Conservation (phyloP, 1,140 invertebrate genomes). For the Drosophila trapezifrons region DNA sequence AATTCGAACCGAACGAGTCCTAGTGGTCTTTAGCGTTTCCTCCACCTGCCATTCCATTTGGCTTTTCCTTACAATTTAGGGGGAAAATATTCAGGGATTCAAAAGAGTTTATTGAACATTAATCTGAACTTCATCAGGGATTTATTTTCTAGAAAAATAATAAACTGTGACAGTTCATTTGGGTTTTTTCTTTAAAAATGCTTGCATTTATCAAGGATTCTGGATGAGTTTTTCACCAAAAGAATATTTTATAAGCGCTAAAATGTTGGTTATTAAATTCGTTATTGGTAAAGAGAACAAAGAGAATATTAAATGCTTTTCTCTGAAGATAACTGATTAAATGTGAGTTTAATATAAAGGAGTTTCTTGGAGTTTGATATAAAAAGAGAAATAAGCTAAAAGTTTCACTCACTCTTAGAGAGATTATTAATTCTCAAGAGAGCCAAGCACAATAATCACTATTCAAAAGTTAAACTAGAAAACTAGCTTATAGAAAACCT, state of each 20-base stretch:
- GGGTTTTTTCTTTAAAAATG: too few relatives aligned
- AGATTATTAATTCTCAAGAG: neutral
- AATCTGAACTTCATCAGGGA: constrained; percentile 1
- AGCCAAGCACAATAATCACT: too few relatives aligned
- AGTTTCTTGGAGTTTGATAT: neutral
- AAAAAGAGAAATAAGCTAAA: neutral
- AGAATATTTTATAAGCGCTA: neutral
- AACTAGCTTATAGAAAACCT: neutral
- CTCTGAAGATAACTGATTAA: too few relatives aligned
- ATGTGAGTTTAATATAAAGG: too few relatives aligned
- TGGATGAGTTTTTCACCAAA: neutral
- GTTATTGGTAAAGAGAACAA: too few relatives aligned
- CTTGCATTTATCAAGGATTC: neutral
- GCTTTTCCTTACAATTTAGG: neutral
- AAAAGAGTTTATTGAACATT: constrained; percentile 9
- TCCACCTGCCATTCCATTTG: constrained; percentile 6
- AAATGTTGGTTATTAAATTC: neutral
- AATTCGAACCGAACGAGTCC: constrained; percentile 14
- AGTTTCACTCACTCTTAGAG: neutral
- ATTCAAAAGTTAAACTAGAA: neutral
- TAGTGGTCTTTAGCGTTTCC: constrained; percentile 26
- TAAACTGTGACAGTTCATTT: too few relatives aligned
- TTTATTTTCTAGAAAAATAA: neutral
- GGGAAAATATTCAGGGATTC: neutral
- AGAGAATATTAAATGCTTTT: too few relatives aligned